Base-by-base conservation (phyloP, 2,797 vertebrate genomes). In the Helostoma temminkii region DNA sequence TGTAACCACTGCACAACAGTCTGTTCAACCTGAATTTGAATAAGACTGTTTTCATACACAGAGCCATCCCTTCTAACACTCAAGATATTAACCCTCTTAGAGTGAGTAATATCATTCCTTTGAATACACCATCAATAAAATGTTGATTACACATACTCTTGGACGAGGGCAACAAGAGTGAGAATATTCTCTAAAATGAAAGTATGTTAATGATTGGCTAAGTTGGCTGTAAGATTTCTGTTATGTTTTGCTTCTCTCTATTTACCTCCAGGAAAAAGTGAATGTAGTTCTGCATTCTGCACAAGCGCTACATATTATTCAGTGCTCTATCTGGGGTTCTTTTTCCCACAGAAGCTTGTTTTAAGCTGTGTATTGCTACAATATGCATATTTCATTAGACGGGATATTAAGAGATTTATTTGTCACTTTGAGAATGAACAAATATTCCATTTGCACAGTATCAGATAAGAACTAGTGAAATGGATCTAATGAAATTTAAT, bases 391-490 rank as follows among this genome's bases (percentile, higher is more conserved):
- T 67, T 66, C 69, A 64, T 72, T 81, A 66, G 16, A 45, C n/a
- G 15, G 16, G 52, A 66, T 73, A 79, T 84, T 84, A 84, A 70
- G 39, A 74, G 84, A 81, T 84, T 83, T 72, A 76, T 87, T 73
- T 78, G 63, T 65, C 66, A 56, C 46, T 66, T 66, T 67, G 63
- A 64, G 67, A 64, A 57, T 32, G 36, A 76, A 61, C 70, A 81
- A 74, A 79, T 77, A 66, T 83, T 83, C 66, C 69, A 63, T 80
- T 76, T 74, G 45, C 71, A 32, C 34, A 30, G 49, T 62, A 77
- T 81, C 53, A 71, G 50, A 78, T 71, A 26, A 62, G 50, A 70
- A 55, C n/a, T 46, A 28, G 65, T 34, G n/a, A 48, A 63, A 74
- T 34, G 16, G 26, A 58, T 56, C 19, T 19, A 62, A 73, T 68